Base-by-base conservation (phyloP, 2,888 invertebrate species). In the Brenthis ino region DNA sequence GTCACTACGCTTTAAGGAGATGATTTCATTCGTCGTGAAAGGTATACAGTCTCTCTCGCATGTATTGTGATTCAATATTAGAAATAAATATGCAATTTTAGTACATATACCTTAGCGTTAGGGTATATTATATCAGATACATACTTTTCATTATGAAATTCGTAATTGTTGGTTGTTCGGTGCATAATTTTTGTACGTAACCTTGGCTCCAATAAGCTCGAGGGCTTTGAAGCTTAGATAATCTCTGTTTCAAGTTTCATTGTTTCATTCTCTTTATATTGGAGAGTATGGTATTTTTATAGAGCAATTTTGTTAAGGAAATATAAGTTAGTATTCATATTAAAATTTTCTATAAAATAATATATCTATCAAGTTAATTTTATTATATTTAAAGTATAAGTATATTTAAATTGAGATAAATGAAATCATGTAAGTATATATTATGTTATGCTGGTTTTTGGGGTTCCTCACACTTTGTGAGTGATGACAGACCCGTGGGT, bases 11-110 rank as follows among this genome's bases (percentile, higher is more conserved):
- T 70, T 68, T 65, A 58, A 57, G 64, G 67, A 71, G 72, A 74
- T 74, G 68, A 73, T 72, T 74, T 72, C 74, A 74, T 75, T 73
- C 73, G 70, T 58, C 67, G 65, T 65, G 70, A 73, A 72, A 73
- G 74, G 72, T 56, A 48, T 73, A 67, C 65, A 64, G 43, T 24
- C 11, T 37, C 28, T 58, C 53, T 37, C 16, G 43, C 4, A 53
- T 14, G 51, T 37, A 16, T 12, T 6, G 16, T 20, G 13, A 16
- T 12, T 14, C 20, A 63, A 13, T 3, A 14, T 14, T 1, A 48
- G 16, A 58, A 55, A 65, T 58, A 11, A 28, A 50, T 33, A 67
- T 11, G 58, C 64, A 4, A 69, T 70, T 56, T n/a, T 70, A 65
- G 6, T 47, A 55, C 63, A 28, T 72, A 66, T 57, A 3, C 11